phyloP scores from a whole-genome alignment of 2,888 invertebrate genomes.

The Nemotelus pantherinus region DNA sequence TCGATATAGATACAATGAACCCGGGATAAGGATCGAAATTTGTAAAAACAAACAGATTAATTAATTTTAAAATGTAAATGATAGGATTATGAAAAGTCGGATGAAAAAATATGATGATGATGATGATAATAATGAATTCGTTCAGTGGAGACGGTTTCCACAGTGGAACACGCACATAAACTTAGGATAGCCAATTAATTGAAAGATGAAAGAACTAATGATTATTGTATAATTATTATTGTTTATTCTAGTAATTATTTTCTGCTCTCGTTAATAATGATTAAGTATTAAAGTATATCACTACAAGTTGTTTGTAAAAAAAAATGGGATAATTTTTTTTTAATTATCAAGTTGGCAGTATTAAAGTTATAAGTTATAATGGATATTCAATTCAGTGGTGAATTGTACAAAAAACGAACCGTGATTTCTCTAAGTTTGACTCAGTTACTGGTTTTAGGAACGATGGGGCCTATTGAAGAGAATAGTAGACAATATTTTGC shows the following conservation, averaged over 20 bases:
- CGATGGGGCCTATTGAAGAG: too few relatives aligned
- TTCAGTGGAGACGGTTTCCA: constrained; percentile 39
- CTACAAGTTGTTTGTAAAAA: constrained; percentile 38
- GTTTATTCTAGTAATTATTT: constrained; percentile 33
- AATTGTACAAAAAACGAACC: too few relatives aligned
- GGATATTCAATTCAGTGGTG: not conserved
- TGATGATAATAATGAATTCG: not conserved
- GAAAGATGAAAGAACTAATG: constrained; percentile 8
- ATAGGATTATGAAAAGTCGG: not conserved
- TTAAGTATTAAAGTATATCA: constrained; percentile 37
- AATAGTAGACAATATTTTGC: too few relatives aligned
- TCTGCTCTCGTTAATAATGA: constrained; percentile 28
- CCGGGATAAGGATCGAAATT: too few relatives aligned
- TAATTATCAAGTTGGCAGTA: constrained; percentile 6
- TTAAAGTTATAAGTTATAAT: constrained; percentile 1
- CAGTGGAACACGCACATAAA: constrained; percentile 44
- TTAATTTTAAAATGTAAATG: too few relatives aligned
- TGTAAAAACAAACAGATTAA: too few relatives aligned
- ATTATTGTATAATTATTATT: constrained; percentile 39
- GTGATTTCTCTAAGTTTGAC: too few relatives aligned
- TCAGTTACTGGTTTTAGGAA: too few relatives aligned
- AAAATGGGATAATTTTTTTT: constrained; percentile 14
- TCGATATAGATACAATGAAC: too few relatives aligned
- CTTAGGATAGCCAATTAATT: constrained; percentile 29
- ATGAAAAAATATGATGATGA: constrained; percentile 8